Conservation (phyloP, 2,113 vertebrate species). For the Trachemys scripta region DNA sequence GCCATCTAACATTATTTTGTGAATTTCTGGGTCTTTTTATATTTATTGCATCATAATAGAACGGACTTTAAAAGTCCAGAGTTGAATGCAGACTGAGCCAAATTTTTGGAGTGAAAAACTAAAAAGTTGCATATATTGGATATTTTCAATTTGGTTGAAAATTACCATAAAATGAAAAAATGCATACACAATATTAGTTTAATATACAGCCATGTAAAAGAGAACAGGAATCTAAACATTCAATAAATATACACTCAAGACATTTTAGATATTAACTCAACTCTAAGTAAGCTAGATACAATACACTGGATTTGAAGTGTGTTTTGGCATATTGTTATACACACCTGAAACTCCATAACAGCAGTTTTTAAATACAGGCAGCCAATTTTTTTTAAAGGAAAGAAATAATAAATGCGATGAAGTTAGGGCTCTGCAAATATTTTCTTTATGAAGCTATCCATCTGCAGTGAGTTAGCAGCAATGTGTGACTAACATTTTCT, state of each 20-base stretch:
- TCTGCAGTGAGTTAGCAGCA: conserved; percentile 77
- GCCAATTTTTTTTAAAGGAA: not conserved
- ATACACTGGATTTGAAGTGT: not conserved
- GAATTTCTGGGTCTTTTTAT: not conserved
- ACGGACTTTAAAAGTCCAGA: not conserved
- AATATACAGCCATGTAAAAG: not conserved
- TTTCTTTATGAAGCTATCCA: conserved; percentile 70
- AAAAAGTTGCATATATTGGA: not conserved
- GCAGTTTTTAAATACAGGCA: not conserved
- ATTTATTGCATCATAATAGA: not conserved
- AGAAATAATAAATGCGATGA: not conserved
- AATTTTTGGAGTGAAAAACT: not conserved
- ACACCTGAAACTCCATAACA: conserved; percentile 34
- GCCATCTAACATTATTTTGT: not conserved
- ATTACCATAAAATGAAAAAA: not conserved
- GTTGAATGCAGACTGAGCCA: not conserved
- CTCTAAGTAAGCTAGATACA: not conserved
- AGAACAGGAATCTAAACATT: not conserved
- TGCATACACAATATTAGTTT: not conserved
- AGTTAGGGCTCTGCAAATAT: conserved; percentile 55
- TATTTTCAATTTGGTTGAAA: not conserved
- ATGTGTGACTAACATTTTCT: conserved; percentile 77
- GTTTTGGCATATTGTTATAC: not conserved
- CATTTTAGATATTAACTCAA: not conserved
- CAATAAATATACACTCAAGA: not conserved